Percentiles rank a stretch among this genome's conserved stretches.
Conservation (phyloP, 2,888 invertebrate species). For the Cerceris rybyensis region DNA sequence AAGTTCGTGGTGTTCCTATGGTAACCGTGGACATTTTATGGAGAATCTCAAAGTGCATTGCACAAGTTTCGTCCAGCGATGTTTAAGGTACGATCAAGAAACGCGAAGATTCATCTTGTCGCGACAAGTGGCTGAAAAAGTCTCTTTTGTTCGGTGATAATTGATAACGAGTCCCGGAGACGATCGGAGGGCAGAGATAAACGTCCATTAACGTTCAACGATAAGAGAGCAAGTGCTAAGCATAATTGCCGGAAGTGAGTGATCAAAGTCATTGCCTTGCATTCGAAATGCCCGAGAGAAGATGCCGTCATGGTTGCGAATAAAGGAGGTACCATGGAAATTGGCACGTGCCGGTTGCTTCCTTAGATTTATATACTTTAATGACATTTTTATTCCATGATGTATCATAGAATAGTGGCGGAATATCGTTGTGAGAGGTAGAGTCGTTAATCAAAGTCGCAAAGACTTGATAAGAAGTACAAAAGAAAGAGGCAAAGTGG, state of each 20-base stretch:
- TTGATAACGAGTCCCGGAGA: neutral
- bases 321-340: conserved; percentile 7
- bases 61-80: neutral
- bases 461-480: too few species aligned
- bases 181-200: neutral
- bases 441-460: too few species aligned
- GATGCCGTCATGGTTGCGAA: conserved; percentile 27
- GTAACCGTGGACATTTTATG: conserved; percentile 18
- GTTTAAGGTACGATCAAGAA: neutral
- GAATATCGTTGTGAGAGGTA: too few species aligned
- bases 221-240: conserved; percentile 12
- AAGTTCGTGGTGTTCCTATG: conserved; percentile 40
- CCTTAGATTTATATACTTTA: too few species aligned
- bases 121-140: neutral
- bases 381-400: too few species aligned
- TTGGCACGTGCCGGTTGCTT: neutral
- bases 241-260: conserved; percentile 48
- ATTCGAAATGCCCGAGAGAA: conserved; percentile 26
- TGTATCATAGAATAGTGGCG: too few species aligned
- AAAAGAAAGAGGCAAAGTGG: too few species aligned
- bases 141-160: neutral
- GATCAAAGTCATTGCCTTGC: conserved; percentile 40
- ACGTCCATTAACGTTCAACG: neutral
- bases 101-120: neutral
- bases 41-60: neutral